Evolutionary conservation across 2,888 invertebrate genomes (phyloP).

Genomic region (Stenolophus ochropezus): DNA sequence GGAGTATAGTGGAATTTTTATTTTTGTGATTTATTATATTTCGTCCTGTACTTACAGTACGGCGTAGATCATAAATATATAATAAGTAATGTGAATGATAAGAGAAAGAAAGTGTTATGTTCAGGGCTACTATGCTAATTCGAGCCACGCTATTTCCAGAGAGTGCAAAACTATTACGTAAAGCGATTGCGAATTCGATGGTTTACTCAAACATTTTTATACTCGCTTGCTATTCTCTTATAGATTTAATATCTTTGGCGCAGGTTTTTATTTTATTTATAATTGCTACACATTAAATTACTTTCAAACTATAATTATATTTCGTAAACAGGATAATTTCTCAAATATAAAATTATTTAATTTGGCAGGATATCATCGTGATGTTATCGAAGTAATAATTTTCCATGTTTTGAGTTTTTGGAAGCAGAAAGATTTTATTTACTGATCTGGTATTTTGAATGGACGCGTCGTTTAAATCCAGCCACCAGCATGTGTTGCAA

Average conservation of each 20-base stretch:
- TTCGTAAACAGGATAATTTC: conserved; percentile 7
- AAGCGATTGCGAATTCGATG: conserved; percentile 25
- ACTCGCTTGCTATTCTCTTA: background rate
- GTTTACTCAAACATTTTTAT: background rate
- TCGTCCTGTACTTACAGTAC: background rate
- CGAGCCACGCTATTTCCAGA: conserved; percentile 44
- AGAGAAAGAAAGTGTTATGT: background rate
- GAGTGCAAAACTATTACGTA: conserved; percentile 41
- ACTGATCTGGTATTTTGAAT: conserved; percentile 20
- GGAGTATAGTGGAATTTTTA: no score
- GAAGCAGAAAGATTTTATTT: background rate
- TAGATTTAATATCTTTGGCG: conserved; percentile 11
- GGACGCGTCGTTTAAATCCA: conserved; percentile 20
- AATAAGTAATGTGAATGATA: conserved; percentile 6
- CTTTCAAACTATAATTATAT: background rate
- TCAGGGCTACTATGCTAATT: conserved; percentile 30
- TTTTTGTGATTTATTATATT: no score
- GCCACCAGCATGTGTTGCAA: conserved; percentile 29
- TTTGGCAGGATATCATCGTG: conserved; percentile 7
- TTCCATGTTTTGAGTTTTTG: conserved; percentile 17
- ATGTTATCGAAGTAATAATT: conserved; percentile 25
- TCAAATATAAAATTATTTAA: background rate
- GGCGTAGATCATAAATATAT: background rate
- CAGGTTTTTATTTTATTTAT: background rate
- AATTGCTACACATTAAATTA: conserved; percentile 8